Base-by-base conservation (phyloP, 2,113 vertebrate genomes). In the Athene noctua region DNA sequence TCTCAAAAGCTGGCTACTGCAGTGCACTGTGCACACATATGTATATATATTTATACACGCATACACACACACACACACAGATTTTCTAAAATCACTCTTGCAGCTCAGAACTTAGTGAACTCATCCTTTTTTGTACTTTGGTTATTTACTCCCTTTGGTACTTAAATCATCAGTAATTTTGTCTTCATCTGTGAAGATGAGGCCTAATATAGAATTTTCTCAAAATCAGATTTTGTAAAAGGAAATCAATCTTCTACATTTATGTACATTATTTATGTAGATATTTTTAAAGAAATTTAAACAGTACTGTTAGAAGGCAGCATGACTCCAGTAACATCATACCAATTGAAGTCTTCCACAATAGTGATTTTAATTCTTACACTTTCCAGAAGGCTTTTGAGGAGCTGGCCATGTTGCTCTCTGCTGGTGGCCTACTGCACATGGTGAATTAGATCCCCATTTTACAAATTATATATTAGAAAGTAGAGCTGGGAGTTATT, bases 141-240 rank as follows among this genome's bases (percentile, higher is more conserved):
- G 12, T 52, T 96, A 92, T 89, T 94, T 86, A 68, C 36, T 91
- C 86, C 84, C 87, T 73, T 73, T 94, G 75, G 79, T 80, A 77
- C 54, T 73, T 86, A 67, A 80, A 51, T 42, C 68, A 77, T 32
- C 40, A 27, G 14, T 68, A 70, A 91, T 90, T 95, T 66, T 82
- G 19, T 58, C 71, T 83, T 80, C 27, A 52, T 72, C 62, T 66
- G 44, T 36, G 49, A 88, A 92, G 72, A 90, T 5, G 21, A 90
- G 22, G 20, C 8, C 19, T 54, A 71, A 42, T 9, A 55, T 0
- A 55, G 55, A 80, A 55, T 21, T 67, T 12, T 46, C 44, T 66
- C 70, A 88, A 88, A 88, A 73, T 34, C 30, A 4, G 1, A 15
- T 59, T 71, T 74, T 55, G 6, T 17, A 51, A 44, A 62, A 73